Evolutionary conservation across 2,888 invertebrate genomes (phyloP).

Genomic region (Dexiosoma caninum): DNA sequence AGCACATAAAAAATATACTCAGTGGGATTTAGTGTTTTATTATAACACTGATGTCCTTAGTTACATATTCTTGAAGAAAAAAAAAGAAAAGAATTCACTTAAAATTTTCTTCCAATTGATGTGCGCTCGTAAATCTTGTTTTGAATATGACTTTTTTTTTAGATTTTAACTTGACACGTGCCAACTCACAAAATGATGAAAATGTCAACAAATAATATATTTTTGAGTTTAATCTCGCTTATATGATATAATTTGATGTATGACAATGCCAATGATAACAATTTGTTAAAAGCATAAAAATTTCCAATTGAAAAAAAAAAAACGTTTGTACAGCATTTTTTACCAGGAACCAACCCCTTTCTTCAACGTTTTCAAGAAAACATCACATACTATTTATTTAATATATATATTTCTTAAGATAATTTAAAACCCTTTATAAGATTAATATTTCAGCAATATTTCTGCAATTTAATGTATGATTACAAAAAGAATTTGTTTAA

Average conservation of each 20-base stretch:
- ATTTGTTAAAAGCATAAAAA: constrained; percentile 36
- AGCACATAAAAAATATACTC: too few species aligned
- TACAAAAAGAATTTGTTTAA: background rate
- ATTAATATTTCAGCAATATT: constrained; percentile 26
- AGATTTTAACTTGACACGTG: constrained; percentile 33
- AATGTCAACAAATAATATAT: constrained; percentile 27
- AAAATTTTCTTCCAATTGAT: background rate
- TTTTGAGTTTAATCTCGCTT: constrained; percentile 11
- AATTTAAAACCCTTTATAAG: background rate
- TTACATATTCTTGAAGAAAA: too few species aligned
- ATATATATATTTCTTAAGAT: background rate
- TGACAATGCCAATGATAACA: constrained; percentile 46
- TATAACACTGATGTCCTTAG: background rate
- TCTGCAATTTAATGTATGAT: constrained; percentile 25
- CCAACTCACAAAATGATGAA: constrained; percentile 13
- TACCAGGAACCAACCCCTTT: background rate
- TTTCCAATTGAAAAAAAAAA: background rate
- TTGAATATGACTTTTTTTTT: background rate
- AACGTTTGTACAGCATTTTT: too few species aligned
- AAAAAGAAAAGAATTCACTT: too few species aligned
- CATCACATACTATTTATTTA: background rate
- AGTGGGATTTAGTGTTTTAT: background rate
- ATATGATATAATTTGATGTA: constrained; percentile 36
- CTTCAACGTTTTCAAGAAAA: background rate
- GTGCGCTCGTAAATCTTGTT: constrained; percentile 15